These are phyloP conservation scores for Tangara arthus DNA, from an alignment of 2,797 vertebrate genomes.

Conservation along the genomic window DNA sequence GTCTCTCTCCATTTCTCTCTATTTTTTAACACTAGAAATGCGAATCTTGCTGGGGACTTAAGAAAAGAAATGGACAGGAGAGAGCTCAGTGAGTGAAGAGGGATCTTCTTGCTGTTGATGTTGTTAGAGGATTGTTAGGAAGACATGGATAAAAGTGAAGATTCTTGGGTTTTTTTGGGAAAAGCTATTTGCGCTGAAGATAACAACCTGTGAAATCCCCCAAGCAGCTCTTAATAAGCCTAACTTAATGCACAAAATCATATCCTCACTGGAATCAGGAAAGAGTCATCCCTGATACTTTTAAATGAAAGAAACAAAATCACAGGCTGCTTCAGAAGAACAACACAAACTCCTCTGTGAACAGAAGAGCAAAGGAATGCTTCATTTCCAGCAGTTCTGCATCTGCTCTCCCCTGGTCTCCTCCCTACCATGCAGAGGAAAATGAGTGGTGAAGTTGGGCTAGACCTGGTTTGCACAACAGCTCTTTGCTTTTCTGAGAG, in stretches of 20 bases:
- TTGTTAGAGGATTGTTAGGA: background rate
- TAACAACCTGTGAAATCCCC: background rate
- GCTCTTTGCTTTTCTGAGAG: background rate
- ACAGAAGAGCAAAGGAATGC: background rate
- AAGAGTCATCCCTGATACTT: background rate
- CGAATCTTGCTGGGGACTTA: background rate
- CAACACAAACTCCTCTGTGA: background rate
- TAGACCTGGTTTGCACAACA: background rate
- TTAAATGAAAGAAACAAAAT: background rate
- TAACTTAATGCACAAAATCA: background rate
- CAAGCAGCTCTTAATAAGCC: background rate
- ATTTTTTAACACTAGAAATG: background rate
- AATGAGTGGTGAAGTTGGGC: background rate
- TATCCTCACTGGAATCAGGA: background rate
- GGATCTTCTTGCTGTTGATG: background rate
- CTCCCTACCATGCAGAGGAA: background rate
- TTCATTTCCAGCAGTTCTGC: background rate
- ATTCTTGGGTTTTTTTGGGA: background rate
- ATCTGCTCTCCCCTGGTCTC: background rate
- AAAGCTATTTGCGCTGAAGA: background rate
- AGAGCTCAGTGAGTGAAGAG: background rate
- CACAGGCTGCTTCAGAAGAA: background rate
- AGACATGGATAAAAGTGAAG: background rate
- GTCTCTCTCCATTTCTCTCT: background rate
- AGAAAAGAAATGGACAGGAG: background rate